A percentile compares a stretch with the other conserved stretches of the same genome.
Evolutionary conservation across 2,888 invertebrate species (phyloP).

Genomic region (Glaucopsyche alexis): DNA sequence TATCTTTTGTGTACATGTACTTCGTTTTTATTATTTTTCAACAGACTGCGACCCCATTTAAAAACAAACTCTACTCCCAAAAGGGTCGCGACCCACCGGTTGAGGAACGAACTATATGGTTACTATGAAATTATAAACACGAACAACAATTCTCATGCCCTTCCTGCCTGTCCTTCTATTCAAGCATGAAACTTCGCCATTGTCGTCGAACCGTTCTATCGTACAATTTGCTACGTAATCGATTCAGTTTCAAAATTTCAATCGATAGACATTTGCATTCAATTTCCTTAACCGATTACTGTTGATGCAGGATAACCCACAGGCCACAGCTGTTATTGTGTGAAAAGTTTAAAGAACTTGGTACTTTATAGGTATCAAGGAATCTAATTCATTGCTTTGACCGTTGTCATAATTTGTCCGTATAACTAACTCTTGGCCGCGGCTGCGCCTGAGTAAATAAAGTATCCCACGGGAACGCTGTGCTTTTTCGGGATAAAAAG

Average conservation of each 20-base stretch:
- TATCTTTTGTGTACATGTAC: too few relatives aligned
- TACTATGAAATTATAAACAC: neutral
- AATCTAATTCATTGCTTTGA: too few relatives aligned
- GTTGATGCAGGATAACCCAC: neutral
- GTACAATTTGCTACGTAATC: slow-evolving; percentile 8
- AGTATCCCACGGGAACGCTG: too few relatives aligned
- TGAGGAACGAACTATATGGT: too few relatives aligned
- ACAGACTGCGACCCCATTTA: too few relatives aligned
- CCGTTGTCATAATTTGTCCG: too few relatives aligned
- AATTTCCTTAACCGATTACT: slow-evolving; percentile 32
- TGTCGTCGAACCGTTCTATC: neutral
- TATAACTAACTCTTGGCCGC: too few relatives aligned
- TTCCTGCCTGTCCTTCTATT: slow-evolving; percentile 11
- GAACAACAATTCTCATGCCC: neutral
- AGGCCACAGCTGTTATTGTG: neutral
- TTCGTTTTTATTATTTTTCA: too few relatives aligned
- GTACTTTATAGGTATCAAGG: neutral
- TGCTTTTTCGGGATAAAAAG: too few relatives aligned
- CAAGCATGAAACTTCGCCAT: neutral
- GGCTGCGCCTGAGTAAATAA: too few relatives aligned
- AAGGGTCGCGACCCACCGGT: too few relatives aligned
- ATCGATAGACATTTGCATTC: slow-evolving; percentile 30
- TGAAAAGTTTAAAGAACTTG: neutral
- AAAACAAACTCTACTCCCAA: too few relatives aligned
- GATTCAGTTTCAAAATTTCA: slow-evolving; percentile 18